Evolutionary conservation across 2,113 vertebrate species (phyloP).

Genomic region (Cnemophilus loriae): DNA sequence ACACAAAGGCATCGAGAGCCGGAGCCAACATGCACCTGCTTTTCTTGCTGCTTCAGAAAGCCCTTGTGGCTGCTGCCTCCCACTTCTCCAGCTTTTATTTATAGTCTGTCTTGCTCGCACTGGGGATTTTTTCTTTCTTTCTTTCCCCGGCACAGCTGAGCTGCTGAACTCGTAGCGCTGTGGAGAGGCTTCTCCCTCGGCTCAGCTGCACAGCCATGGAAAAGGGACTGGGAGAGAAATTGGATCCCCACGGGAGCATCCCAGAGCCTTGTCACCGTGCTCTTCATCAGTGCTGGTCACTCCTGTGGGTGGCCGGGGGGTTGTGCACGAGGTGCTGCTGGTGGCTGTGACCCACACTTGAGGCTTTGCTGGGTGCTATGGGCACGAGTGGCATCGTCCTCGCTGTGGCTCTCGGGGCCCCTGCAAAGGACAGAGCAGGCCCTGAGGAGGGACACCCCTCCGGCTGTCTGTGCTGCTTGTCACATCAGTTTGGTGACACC

Average conservation of each 20-base stretch:
- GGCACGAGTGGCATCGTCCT: rapidly evolving
- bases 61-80: slow-evolving; percentile 55
- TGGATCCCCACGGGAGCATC: background rate
- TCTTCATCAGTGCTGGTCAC: rapidly evolving
- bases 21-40: slow-evolving; percentile 8
- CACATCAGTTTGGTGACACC: background rate
- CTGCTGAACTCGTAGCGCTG: background rate
- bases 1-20: background rate
- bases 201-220: background rate
- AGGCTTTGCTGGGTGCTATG: background rate
- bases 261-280: rapidly evolving
- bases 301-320: background rate
- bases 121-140: background rate
- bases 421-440: background rate
- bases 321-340: background rate
- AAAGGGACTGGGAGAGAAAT: background rate
- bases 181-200: background rate
- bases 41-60: slow-evolving; percentile 47
- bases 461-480: background rate
- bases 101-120: slow-evolving; percentile 49
- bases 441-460: background rate
- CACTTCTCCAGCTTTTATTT: slow-evolving; percentile 62
- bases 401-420: rapidly evolving
- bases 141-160: background rate
- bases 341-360: background rate